Percentiles rank a stretch among this genome's conserved stretches.
phyloP scores from a whole-genome alignment of 2,888 invertebrate species.

The Drosophila mimica region DNA sequence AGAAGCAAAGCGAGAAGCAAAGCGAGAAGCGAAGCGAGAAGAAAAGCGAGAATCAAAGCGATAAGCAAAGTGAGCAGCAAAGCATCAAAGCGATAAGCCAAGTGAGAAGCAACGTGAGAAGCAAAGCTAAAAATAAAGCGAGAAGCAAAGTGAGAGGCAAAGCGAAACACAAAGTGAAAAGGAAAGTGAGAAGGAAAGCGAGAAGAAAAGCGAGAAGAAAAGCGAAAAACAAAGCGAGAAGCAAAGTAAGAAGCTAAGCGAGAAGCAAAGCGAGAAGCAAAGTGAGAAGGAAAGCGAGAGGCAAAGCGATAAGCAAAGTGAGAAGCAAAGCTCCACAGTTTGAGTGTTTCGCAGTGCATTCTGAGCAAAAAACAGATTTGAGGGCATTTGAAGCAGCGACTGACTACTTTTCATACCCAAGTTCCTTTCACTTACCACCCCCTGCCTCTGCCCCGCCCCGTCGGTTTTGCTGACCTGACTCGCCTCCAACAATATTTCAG shows the following conservation, averaged over 20 bases:
- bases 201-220: neutral
- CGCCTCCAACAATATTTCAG: conserved; percentile 10
- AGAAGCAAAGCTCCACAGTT: neutral
- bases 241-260: neutral
- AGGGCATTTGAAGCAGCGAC: conserved; percentile 27
- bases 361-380: conserved; percentile 3
- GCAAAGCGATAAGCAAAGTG: too few relatives aligned
- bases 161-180: neutral
- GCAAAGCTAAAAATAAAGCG: neutral
- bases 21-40: accelerated
- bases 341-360: neutral
- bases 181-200: neutral
- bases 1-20: neutral
- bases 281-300: too few relatives aligned
- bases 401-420: neutral
- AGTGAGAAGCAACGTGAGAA: accelerated
- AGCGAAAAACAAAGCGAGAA: neutral
- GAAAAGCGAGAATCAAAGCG: neutral
- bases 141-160: neutral
- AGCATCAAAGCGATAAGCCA: neutral
- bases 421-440: neutral
- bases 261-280: neutral
- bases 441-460: too few relatives aligned
- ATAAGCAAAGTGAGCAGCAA: neutral
- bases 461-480: neutral